Evolutionary conservation across 2,113 vertebrate species (phyloP).

Genomic region (crab-eating macaque (Macaca fascicularis)): T2T-MFA8v1.1 NC_088387.1:119180501-119181000

Average conservation of each 20-base stretch:
- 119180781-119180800: neutral
- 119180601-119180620: neutral
- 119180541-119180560: too few relatives aligned
- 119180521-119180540: neutral
- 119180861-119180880: fast-evolving
- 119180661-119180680: neutral
- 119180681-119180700: neutral
- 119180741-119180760: fast-evolving
- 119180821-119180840: fast-evolving
- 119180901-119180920: too few relatives aligned
- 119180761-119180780: too few relatives aligned
- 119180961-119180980: neutral
- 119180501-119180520: fast-evolving
- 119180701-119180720: neutral
- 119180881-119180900: fast-evolving
- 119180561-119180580: fast-evolving
- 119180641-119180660: neutral
- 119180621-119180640: neutral
- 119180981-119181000: neutral
- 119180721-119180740: neutral
- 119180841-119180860: fast-evolving
- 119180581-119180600: neutral
- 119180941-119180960: neutral
- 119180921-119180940: neutral
- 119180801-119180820: fast-evolving